Base-by-base conservation (phyloP, 2,797 vertebrate species). In the Holocentrus rufus region DNA sequence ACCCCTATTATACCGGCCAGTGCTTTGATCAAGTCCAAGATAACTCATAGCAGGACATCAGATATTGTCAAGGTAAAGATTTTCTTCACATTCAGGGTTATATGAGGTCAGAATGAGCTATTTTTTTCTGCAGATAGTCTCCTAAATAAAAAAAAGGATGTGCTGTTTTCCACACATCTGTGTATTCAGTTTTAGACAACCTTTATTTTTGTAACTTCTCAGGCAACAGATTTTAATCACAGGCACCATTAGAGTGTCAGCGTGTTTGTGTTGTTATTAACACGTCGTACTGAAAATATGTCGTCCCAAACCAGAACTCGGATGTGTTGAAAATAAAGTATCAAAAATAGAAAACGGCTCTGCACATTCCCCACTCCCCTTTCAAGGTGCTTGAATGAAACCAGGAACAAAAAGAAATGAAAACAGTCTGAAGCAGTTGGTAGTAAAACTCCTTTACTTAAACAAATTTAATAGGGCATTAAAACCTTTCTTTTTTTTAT, bases 11-110 rank as follows among this genome's bases (percentile, higher is more conserved):
- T 20, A 20, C 8, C n/a, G 39, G 39, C 5, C 36, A 71, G 30
- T 18, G 20, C 57, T 79, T 53, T 72, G n/a, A 60, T 31, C 23
- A 30, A 14, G 36, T 14, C 53, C 27, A 55, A 80, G 55, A 72
- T 83, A 65, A 77, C 63, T 77, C 70, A 85, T 66, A 71, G 78
- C 23, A 63, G 69, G 47, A 69, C 72, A 82, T 76, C 76, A 74
- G 66, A 77, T 82, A 44, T 49, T 49, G 47, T 72, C 47, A 70
- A 67, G 63, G 50, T 46, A 57, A 23, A 11, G 46, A 49, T 65
- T 74, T 47, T 42, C 54, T 77, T 62, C 31, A 44, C 0, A 1
- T 69, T 60, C 36, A 23, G 58, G 68, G 27, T 61, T 20, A 61
- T 69, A 55, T 65, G 56, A 78, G 56, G 72, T 74, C 60, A 74